Evolutionary conservation across 2,113 vertebrate genomes (phyloP), one percentile per base, ranked within the genome.

Genomic region (Sigmodon hispidus): DNA sequence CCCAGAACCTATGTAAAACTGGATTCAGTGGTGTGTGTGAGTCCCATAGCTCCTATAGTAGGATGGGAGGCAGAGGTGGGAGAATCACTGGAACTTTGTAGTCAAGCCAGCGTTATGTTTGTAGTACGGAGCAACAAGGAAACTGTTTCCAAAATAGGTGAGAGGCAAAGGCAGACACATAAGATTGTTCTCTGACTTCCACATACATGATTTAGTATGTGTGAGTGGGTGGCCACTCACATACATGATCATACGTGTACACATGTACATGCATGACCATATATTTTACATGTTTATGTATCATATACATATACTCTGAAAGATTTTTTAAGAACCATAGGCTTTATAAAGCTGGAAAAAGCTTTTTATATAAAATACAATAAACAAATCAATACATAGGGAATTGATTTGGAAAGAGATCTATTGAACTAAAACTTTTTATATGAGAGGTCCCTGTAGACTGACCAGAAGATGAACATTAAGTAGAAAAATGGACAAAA

Each of bases 301-400:
- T 84, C 3, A 1, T 76, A 76, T 15, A 48, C 43, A 50, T 8
- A 34, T 31, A 63, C 8, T 63, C 40, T 45, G n/a, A 57, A 48
- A 85, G 29, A 65, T 43, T 59, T 45, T 83, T 59, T 24, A 75
- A 67, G 79, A 81, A 34, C 8, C 36, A 36, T 2, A 50, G 29
- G 29, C 9, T 73, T 21, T 73, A 34, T 69, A 70, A 89, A 61
- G 40, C 55, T 29, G 52, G 40, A 52, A 87, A 59, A 67, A 11
- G 0, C 8, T 70, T 80, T 81, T 15, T 59, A 9, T 86, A 50
- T 73, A 50, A 93, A 93, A n/a, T 61, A 69, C 17, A 57, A 21
- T 76, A 65, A 90, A 26, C 29, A 84, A 90, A 22, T 77, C 36
- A 70, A 75, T n/a, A 79, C 92, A 79, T 43, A 90, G 91, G 73